Base-by-base conservation (phyloP, 1,140 invertebrate genomes). In the Neodiprion lecontei region DNA sequence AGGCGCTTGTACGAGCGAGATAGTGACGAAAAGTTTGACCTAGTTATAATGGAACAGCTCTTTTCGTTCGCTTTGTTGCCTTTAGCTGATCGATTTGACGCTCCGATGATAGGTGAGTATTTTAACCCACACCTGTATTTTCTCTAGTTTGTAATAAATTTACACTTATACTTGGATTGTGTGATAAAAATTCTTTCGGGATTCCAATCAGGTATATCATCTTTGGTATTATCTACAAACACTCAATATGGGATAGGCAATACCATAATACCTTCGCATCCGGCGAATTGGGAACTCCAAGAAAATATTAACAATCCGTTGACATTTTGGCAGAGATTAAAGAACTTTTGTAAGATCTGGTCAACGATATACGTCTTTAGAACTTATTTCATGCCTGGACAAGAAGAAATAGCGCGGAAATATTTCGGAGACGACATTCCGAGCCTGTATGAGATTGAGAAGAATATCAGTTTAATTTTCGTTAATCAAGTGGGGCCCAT, bases 401-500 rank as follows among this genome's bases (percentile, higher is more conserved):
- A 7, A 69, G 14, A n/a, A 49, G 69, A 76, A 49, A 14, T 90
- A 1, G 82, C 87, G 21, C 76, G 84, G 7, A 79, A 86, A 70
- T 88, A 88, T 72, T 83, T 90, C 71, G 71, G 69, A 65, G 53
- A 79, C 72, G 2, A 74, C 77, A 9, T 81, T 5, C 83, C 83
- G 0, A 40, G 78, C 0, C 0, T 87, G 7, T 2, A 9, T 0
- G 83, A 86, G 5, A 73, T 86, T 0, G n/a, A 74, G 40, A 80
- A 72, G 47, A 89, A 90, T 21, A 81, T 86, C 0, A 89, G 87
- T 14, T 28, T 89, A 65, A 67, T 91, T 69, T 76, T 94, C 9
- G 70, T 89, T 0, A 92, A 92, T 76, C 90, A 91, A 14, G 90
- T 92, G 77, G 87, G 90, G 9, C 85, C 84, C 5, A 79, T 91